Percentiles rank a stretch among this genome's conserved stretches.
Conservation (phyloP, 2,888 invertebrate species). For the Hirtodrosophila cameraria region DNA sequence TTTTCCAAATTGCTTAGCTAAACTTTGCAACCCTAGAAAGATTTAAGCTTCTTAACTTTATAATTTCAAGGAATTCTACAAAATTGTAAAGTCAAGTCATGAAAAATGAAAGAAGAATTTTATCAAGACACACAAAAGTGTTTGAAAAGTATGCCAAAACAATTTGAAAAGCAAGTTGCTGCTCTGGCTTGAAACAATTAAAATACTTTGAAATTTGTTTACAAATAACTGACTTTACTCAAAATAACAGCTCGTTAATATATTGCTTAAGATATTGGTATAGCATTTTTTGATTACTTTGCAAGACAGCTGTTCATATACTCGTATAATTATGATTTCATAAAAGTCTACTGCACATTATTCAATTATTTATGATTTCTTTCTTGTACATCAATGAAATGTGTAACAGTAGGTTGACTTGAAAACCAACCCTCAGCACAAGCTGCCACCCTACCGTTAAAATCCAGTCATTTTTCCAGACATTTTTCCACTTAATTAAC, state of each 20-base stretch:
- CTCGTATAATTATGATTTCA: slow-evolving; percentile 39
- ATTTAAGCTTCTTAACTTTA: too few species aligned
- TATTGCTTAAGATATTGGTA: not conserved
- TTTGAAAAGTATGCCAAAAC: slow-evolving; percentile 29
- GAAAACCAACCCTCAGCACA: slow-evolving; percentile 15
- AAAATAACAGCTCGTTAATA: too few species aligned
- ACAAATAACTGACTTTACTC: slow-evolving; percentile 1
- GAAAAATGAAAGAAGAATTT: not conserved
- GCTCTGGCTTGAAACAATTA: slow-evolving; percentile 6
- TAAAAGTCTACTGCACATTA: slow-evolving; percentile 35
- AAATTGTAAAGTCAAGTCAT: not conserved
- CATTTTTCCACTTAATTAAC: slow-evolving; percentile 75
- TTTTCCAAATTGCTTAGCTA: too few species aligned
- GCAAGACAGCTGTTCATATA: slow-evolving; percentile 33
- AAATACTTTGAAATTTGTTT: slow-evolving; percentile 15
- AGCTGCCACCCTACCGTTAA: slow-evolving; percentile 19
- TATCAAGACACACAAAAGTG: slow-evolving; percentile 1
- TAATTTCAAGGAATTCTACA: too few species aligned
- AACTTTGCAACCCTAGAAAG: too few species aligned
- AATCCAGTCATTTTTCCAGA: slow-evolving; percentile 22
- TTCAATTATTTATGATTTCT: slow-evolving; percentile 55
- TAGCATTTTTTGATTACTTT: slow-evolving; percentile 29
- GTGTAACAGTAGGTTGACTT: slow-evolving; percentile 1
- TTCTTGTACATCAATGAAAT: slow-evolving; percentile 11
- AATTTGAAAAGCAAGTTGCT: slow-evolving; percentile 32